These are phyloP conservation scores for Iselma pallidipennis DNA, from an alignment of 2,888 invertebrate species.

Conservation along the genomic window DNA sequence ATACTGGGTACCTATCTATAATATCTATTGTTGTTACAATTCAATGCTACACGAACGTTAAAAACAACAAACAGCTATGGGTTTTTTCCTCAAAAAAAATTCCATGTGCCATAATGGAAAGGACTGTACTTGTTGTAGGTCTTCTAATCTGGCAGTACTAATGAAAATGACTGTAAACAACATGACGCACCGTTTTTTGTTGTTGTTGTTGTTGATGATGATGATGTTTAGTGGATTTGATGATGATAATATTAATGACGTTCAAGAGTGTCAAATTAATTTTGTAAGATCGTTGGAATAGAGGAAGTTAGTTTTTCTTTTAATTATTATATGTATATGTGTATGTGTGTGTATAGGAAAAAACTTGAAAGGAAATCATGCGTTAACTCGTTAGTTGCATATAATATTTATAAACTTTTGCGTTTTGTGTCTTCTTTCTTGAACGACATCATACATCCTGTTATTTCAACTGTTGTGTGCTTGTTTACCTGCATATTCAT, in stretches of 20 bases:
- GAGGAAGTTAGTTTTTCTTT: neutral
- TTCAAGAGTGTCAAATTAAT: no score
- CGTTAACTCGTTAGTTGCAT: constrained; percentile 24
- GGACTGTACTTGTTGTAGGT: no score
- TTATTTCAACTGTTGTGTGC: constrained; percentile 18
- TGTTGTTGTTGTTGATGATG: neutral
- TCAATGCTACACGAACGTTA: no score
- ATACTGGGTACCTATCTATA: no score
- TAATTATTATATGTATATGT: neutral
- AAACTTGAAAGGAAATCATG: constrained; percentile 23
- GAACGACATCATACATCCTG: constrained; percentile 28
- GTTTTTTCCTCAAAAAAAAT: no score
- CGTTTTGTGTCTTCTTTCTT: constrained; percentile 3
- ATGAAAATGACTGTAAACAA: neutral
- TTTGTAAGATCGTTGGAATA: neutral
- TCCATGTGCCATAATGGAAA: no score
- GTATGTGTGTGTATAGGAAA: neutral
- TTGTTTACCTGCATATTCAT: constrained; percentile 26
- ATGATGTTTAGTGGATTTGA: neutral
- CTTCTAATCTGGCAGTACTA: neutral
- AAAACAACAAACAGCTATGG: no score
- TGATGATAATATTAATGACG: no score
- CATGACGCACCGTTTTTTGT: neutral
- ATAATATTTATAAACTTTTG: constrained; percentile 2
- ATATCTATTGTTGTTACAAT: no score